These are phyloP conservation scores for Matsumyia berberina DNA, from an alignment of 2,888 invertebrate genomes.

Conservation along the genomic window DNA sequence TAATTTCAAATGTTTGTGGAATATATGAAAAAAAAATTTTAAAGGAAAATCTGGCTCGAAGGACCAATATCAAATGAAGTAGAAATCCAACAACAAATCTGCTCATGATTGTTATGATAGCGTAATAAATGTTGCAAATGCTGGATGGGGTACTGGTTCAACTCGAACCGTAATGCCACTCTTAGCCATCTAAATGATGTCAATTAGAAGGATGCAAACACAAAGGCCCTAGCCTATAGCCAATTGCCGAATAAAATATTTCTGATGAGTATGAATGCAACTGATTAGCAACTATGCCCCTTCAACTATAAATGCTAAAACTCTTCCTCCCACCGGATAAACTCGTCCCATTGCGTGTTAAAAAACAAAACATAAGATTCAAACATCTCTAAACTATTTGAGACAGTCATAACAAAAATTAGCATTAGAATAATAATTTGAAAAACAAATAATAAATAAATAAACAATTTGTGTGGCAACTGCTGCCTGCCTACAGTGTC, in stretches of 20 bases:
- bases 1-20: no score
- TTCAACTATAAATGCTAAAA: constrained; percentile 30
- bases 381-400: constrained; percentile 57
- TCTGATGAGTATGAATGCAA: no score
- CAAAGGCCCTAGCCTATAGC: no score
- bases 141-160: no score
- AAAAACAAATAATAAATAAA: constrained; percentile 61
- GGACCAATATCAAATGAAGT: not conserved
- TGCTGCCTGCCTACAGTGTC: constrained; percentile 62
- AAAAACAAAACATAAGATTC: constrained; percentile 46
- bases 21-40: not conserved
- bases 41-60: not conserved
- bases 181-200: no score
- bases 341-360: constrained; percentile 52
- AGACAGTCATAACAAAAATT: constrained; percentile 51
- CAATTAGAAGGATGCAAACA: no score
- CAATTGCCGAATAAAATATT: no score
- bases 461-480: constrained; percentile 58
- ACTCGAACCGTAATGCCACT: no score
- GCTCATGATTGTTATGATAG: not conserved
- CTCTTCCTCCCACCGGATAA: constrained; percentile 54
- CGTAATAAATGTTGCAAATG: not conserved
- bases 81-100: not conserved
- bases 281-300: no score
- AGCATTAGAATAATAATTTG: constrained; percentile 49